Conservation (phyloP, 2,797 vertebrate genomes). For the Sarcoramphus papa region DNA sequence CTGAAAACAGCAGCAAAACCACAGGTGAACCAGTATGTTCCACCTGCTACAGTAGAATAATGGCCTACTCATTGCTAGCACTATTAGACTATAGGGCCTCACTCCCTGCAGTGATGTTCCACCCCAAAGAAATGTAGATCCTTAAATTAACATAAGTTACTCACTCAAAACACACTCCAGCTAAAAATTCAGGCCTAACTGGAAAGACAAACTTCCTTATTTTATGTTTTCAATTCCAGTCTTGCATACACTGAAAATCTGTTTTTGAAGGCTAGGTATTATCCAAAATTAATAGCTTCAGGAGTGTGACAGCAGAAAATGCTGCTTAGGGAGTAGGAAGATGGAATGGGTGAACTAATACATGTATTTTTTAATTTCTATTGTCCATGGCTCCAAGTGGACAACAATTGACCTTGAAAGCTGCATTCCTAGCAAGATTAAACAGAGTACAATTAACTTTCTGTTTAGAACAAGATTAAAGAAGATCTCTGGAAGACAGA, state of each 20-base stretch:
- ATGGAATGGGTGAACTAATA: neutral
- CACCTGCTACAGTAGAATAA: neutral
- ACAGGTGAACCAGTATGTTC: neutral
- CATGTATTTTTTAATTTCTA: neutral
- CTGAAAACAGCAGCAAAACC: neutral
- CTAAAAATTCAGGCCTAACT: neutral
- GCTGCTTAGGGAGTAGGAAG: neutral
- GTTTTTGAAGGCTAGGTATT: neutral
- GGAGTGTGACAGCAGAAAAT: neutral
- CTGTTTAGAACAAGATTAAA: slow-evolving; percentile 21
- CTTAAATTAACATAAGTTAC: neutral
- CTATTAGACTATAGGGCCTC: neutral
- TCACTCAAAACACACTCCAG: neutral
- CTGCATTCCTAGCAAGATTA: neutral
- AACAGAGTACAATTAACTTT: neutral
- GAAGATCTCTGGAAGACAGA: slow-evolving; percentile 7
- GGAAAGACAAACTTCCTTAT: neutral
- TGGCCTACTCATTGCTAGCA: neutral
- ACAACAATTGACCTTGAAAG: neutral
- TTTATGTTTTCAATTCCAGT: neutral
- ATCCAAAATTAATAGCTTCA: neutral
- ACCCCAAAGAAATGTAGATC: neutral
- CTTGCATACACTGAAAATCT: neutral
- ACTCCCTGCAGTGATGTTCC: neutral
- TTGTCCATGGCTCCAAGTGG: neutral